A percentile compares a stretch with the other conserved stretches of the same genome.
These are phyloP conservation scores for Scomberomorus guttatus DNA, from an alignment of 2,797 vertebrate genomes.

Conservation along the genomic window DNA sequence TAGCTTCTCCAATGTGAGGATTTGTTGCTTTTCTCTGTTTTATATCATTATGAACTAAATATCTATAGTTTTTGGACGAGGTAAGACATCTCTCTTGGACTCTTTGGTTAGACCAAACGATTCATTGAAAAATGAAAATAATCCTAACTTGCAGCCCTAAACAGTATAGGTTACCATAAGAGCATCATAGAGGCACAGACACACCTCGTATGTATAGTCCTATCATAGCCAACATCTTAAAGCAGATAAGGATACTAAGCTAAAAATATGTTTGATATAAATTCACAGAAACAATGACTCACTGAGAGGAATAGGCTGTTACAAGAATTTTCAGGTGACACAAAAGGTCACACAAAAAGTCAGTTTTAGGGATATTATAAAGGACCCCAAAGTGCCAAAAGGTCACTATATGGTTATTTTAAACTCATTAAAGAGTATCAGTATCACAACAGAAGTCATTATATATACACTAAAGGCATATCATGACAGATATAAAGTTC, in stretches of 20 bases:
- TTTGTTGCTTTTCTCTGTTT: no score
- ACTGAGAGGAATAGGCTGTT: neutral
- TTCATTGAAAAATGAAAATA: no score
- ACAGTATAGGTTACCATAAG: neutral
- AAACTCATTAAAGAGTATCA: neutral
- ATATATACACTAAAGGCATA: no score
- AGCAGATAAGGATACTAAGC: slow-evolving; percentile 5
- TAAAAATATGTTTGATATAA: slow-evolving; percentile 8
- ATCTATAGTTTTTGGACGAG: no score
- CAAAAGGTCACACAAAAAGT: neutral
- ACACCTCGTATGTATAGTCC: neutral
- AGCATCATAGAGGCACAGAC: neutral
- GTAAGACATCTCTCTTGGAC: no score
- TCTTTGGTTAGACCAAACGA: no score
- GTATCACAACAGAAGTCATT: no score
- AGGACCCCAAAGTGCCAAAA: neutral
- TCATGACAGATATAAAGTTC: no score
- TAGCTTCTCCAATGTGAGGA: no score
- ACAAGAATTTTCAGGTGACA: neutral
- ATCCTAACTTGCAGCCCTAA: neutral
- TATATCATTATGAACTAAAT: no score
- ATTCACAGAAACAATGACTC: neutral
- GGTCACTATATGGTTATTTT: no score
- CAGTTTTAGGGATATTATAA: neutral
- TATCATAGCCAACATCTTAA: neutral